Evolutionary conservation across 2,113 vertebrate genomes (phyloP).

Genomic region (Scomber japonicus): DNA sequence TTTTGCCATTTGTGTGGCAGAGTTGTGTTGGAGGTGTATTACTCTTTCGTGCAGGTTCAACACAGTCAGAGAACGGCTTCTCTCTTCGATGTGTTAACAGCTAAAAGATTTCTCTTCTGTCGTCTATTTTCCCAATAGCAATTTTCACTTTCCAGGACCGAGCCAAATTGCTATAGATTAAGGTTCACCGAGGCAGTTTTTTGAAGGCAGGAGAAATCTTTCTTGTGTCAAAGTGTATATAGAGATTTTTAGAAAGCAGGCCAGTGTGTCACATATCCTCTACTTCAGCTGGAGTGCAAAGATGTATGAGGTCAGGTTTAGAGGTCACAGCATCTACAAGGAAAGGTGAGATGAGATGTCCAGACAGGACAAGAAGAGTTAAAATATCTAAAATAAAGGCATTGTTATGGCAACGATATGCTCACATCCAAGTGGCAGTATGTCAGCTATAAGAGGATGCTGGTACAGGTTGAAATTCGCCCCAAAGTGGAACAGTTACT

Average conservation of each 20-base stretch:
- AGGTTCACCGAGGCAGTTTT: constrained; percentile 8
- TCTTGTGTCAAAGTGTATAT: neutral
- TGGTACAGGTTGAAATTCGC: neutral
- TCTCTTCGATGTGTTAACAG: neutral
- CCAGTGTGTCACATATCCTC: neutral
- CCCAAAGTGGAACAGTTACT: neutral
- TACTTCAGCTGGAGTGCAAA: too few species aligned
- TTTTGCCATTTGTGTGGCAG: constrained; percentile 12
- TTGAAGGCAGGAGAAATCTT: neutral
- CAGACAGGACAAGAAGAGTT: neutral
- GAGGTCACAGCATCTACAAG: neutral
- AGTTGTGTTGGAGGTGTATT: constrained; percentile 1
- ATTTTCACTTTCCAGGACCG: neutral
- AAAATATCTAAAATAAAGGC: neutral
- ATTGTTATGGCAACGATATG: neutral
- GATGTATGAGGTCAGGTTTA: neutral
- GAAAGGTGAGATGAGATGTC: constrained; percentile 8
- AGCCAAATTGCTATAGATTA: neutral
- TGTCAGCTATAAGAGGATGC: constrained; percentile 1
- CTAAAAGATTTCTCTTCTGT: neutral
- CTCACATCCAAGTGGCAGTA: neutral
- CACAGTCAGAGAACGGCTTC: neutral
- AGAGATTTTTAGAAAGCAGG: neutral
- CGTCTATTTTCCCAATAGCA: neutral
- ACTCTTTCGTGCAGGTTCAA: neutral